Evolutionary conservation across 2,797 vertebrate species (phyloP), one percentile per base, ranked within the genome.

Genomic region (Urosaurus nigricauda): DNA sequence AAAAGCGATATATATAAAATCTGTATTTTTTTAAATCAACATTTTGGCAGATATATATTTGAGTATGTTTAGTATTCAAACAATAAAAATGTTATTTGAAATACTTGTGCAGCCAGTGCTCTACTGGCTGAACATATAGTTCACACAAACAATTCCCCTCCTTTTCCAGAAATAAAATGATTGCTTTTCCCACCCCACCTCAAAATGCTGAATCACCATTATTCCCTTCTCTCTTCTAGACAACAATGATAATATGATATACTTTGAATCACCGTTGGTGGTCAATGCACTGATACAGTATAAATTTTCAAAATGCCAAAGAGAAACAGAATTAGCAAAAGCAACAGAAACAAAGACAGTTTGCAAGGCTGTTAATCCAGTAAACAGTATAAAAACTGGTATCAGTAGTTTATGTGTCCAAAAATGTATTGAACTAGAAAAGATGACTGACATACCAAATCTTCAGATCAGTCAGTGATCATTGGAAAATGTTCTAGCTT

Each of bases 201-300:
- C 90, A 95, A 92, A 86, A 86, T 32, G 11, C 17, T 56, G 77
- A 94, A 79, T 92, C 94, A 93, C 78, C 90, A 90, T 92, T n/a
- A n/a, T n/a, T n/a, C n/a, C n/a, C n/a, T n/a, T n/a, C n/a, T n/a
- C n/a, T n/a, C n/a, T n/a, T n/a, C n/a, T n/a, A n/a, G n/a, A n/a
- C n/a, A n/a, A n/a, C n/a, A n/a, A n/a, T n/a, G n/a, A n/a, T n/a
- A n/a, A n/a, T n/a, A n/a, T n/a, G n/a, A n/a, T n/a, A n/a, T n/a
- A n/a, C n/a, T n/a, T n/a, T n/a, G n/a, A n/a, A n/a, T n/a, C n/a
- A n/a, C n/a, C n/a, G n/a, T n/a, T 93, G 93, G 91, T 93, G 93
- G 93, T 90, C 92, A 90, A 17, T 88, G 32, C 65, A 35, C 24
- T 8, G 60, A 87, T 63, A 90, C 63, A 92, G 71, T 87, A 94